These are phyloP conservation scores for Tauraco hartlaubi DNA, from an alignment of 2,797 vertebrate genomes.

Conservation along the genomic window DNA sequence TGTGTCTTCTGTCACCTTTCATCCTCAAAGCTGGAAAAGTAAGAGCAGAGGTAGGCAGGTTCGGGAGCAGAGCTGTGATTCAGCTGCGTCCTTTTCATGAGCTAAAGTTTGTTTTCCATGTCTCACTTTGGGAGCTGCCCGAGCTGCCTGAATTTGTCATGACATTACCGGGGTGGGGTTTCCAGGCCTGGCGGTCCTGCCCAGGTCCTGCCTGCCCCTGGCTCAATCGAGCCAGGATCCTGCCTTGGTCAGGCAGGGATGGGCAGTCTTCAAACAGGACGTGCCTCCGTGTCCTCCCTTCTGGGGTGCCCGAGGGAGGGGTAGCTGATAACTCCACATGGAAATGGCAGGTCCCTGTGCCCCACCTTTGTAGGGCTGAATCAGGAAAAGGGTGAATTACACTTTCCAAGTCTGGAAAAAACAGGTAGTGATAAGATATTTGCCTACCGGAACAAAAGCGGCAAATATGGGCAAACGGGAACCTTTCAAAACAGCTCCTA, in stretches of 20 bases:
- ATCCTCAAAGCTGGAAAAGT: neutral
- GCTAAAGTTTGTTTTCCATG: constrained; percentile 29
- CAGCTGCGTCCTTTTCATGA: neutral
- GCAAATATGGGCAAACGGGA: constrained; percentile 23
- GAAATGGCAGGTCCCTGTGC: constrained; percentile 55
- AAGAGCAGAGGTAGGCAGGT: neutral
- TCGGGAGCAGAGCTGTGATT: neutral
- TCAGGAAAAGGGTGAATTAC: constrained; percentile 58
- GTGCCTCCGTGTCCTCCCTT: constrained; percentile 43
- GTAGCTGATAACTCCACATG: constrained; percentile 62
- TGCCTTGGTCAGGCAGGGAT: constrained; percentile 46
- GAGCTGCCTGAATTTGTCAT: constrained; percentile 45
- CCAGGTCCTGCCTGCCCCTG: constrained; percentile 35
- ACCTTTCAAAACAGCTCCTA: constrained; percentile 15
- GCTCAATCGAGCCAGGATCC: constrained; percentile 28
- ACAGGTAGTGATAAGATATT: constrained; percentile 36
- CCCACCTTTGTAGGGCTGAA: constrained; percentile 66
- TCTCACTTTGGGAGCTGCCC: constrained; percentile 14
- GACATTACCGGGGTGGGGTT: constrained; percentile 59
- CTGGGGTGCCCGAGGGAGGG: constrained; percentile 66
- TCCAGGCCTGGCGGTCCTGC: neutral
- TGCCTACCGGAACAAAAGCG: neutral
- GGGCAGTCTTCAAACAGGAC: constrained; percentile 76
- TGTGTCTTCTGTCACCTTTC: neutral
- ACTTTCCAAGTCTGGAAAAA: constrained; percentile 35